Evolutionary conservation across 2,888 invertebrate genomes (phyloP), one percentile per base, ranked within the genome.

Genomic region (Subacronicta megacephala): DNA sequence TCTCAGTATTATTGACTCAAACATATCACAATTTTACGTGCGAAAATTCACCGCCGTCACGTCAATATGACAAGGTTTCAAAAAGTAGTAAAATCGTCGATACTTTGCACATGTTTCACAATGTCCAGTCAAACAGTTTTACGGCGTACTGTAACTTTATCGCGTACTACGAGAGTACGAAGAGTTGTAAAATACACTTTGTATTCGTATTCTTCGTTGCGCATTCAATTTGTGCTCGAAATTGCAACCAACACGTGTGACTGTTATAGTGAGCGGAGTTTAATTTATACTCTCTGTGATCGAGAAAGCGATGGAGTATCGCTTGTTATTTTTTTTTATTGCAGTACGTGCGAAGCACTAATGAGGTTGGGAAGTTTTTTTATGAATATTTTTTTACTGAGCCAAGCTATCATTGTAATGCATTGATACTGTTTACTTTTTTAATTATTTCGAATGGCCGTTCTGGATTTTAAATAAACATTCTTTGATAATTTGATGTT

Each of bases 161-260:
- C 72, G 70, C 42, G 47, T 49, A 62, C 46, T 57, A 70, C 62
- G 50, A 59, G 50, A 59, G 3, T 10, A 26, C 26, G 26, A 10
- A 26, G 33, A 50, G 67, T 58, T 60, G 59, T 72, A 75, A 75
- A 75, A 60, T 62, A 58, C 55, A 64, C 55, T 67, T 65, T 72
- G 63, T 75, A 65, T 68, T 68, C 61, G 71, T 54, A 58, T 61
- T 67, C 72, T 68, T 59, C 59, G 38, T 36, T 50, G 45, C 50
- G 72, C 73, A 60, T 73, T 73, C 69, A 75, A 75, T 73, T 73
- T 60, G 57, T 62, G 53, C 29, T 16, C 50, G 59, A 46, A 68
- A 68, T 68, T 68, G 68, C 47, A 60, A 58, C 41, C 49, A 26
- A 43, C 54, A 75, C 72, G 60, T 55, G 68, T 68, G 75, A 61